Conservation (phyloP, 1,140 invertebrate genomes). For the Hirudo medicinalis region DNA sequence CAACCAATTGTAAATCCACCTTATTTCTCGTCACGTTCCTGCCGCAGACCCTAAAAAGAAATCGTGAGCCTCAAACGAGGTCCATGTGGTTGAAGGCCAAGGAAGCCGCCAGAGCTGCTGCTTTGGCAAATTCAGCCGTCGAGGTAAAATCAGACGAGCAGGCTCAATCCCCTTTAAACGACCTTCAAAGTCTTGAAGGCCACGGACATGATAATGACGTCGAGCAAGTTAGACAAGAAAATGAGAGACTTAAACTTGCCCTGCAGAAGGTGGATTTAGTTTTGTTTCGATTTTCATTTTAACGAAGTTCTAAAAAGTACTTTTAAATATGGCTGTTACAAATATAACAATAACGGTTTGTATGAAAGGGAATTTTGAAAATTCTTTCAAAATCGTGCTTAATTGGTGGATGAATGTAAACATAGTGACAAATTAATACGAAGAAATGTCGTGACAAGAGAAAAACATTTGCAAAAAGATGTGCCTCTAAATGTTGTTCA, state of each 20-base stretch:
- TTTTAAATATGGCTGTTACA: too few relatives aligned
- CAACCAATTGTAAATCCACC: too few relatives aligned
- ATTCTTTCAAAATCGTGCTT: too few relatives aligned
- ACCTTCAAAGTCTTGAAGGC: background rate
- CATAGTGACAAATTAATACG: too few relatives aligned
- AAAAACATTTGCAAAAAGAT: too few relatives aligned
- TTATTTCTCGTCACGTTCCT: background rate
- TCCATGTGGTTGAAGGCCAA: conserved; percentile 22
- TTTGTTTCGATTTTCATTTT: background rate
- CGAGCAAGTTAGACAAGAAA: conserved; percentile 15
- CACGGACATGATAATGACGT: background rate
- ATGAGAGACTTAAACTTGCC: conserved; percentile 10
- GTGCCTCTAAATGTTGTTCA: too few relatives aligned
- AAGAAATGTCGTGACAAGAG: too few relatives aligned
- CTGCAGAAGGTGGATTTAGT: conserved; percentile 11
- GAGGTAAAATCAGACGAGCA: background rate
- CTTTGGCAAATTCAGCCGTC: conserved; percentile 6
- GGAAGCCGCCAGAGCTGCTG: conserved; percentile 4
- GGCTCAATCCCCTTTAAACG: background rate
- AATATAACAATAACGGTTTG: too few relatives aligned
- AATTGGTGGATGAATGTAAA: too few relatives aligned
- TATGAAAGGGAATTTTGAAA: too few relatives aligned
- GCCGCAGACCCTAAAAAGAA: conserved; percentile 15
- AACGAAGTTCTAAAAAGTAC: too few relatives aligned
- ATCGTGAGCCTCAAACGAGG: conserved; percentile 19